Evolutionary conservation across 2,888 invertebrate genomes (phyloP).

Genomic region (Xylophagus ater): DNA sequence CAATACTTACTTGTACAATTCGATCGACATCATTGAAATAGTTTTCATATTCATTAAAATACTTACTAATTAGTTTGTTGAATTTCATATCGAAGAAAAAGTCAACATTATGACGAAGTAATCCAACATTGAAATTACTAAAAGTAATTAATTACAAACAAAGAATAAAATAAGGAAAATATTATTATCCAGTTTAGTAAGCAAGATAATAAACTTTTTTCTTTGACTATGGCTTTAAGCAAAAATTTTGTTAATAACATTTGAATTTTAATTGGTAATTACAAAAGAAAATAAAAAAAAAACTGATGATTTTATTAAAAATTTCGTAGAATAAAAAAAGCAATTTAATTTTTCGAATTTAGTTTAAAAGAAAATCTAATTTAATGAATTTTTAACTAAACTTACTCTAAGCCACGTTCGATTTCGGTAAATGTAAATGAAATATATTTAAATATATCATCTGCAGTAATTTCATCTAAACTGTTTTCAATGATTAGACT

Average conservation of each 20-base stretch:
- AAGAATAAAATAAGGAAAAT: neutral
- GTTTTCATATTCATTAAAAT: conserved; percentile 12
- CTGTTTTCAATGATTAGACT: conserved; percentile 15
- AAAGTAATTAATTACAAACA: neutral
- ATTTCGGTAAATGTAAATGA: conserved; percentile 15
- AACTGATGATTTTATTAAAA: too few relatives aligned
- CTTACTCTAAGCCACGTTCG: conserved; percentile 12
- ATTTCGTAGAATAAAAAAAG: too few relatives aligned
- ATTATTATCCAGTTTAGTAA: neutral
- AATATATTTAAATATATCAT: conserved; percentile 16
- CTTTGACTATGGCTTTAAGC: neutral
- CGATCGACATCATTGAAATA: conserved; percentile 10
- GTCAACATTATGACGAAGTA: conserved; percentile 14
- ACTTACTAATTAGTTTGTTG: conserved; percentile 6
- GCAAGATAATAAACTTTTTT: too few relatives aligned
- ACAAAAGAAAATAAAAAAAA: too few relatives aligned
- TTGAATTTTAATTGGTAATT: too few relatives aligned
- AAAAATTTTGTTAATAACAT: too few relatives aligned
- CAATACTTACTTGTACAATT: conserved; percentile 5
- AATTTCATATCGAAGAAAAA: conserved; percentile 16
- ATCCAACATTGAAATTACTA: conserved; percentile 10
- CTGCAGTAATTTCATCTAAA: conserved; percentile 10
- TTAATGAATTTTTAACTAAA: too few relatives aligned
- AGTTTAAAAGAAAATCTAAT: too few relatives aligned
- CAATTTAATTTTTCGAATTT: too few relatives aligned